Conservation (phyloP, 2,797 vertebrate species). For the Urophycis tenuis region DNA sequence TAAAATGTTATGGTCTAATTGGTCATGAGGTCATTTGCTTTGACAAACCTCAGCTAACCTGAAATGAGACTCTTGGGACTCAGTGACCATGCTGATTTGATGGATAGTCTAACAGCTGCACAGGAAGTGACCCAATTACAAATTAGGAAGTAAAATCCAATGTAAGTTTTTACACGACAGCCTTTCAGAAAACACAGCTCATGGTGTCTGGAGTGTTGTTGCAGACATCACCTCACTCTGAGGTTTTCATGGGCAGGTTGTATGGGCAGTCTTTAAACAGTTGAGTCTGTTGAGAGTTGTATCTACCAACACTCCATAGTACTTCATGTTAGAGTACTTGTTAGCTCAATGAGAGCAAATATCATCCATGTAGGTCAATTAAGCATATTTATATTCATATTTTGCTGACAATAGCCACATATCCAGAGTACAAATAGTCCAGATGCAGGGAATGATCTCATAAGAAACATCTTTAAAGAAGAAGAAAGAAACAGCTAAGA, state of each 20-base stretch:
- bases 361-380: background rate
- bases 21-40: background rate
- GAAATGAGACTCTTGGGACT: background rate
- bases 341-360: background rate
- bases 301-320: constrained; percentile 7
- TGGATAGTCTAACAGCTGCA: background rate
- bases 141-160: background rate
- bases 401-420: background rate
- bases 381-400: background rate
- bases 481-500: too few species aligned
- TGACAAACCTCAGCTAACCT: background rate
- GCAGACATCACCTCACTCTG: background rate
- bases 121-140: background rate
- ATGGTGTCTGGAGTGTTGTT: background rate
- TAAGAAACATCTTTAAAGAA: too few species aligned
- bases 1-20: background rate
- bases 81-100: background rate
- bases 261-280: background rate
- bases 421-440: background rate
- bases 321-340: background rate
- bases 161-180: background rate
- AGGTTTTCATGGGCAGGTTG: constrained; percentile 49
- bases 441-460: constrained; percentile 2
- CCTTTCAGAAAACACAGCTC: background rate
- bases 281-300: constrained; percentile 13